Conservation (phyloP, 2,797 vertebrate species). For the Lateolabrax maculatus region DNA sequence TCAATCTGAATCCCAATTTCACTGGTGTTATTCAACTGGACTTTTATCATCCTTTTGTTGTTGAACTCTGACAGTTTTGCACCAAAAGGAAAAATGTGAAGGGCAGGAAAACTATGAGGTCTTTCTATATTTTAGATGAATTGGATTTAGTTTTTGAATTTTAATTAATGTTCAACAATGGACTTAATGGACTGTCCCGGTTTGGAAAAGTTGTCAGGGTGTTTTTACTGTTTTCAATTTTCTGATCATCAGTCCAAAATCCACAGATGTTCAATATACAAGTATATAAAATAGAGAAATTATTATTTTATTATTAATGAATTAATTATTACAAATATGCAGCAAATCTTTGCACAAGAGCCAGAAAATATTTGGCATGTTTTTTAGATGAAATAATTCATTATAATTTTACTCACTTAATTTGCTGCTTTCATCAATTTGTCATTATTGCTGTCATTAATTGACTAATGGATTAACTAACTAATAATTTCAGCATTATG, state of each 20-base stretch:
- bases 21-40: not conserved
- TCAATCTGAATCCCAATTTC: not conserved
- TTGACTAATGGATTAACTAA: not conserved
- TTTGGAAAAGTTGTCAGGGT: not conserved
- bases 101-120: not conserved
- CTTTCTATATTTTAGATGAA: not conserved
- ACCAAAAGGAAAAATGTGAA: not conserved
- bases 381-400: not conserved
- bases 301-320: not conserved
- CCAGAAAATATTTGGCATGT: not conserved
- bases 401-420: not conserved
- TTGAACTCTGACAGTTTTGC: too few relatives aligned
- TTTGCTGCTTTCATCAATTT: too few relatives aligned
- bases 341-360: not conserved
- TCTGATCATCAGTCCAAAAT: not conserved
- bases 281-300: not conserved
- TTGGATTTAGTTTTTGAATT: not conserved
- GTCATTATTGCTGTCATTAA: too few relatives aligned
- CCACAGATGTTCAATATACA: too few relatives aligned
- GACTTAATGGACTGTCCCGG: not conserved
- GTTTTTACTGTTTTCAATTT: not conserved
- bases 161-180: not conserved
- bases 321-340: not conserved
- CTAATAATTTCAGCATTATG: not conserved
- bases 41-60: too few relatives aligned